Percentiles rank a stretch among this genome's conserved stretches.
Conservation (phyloP, 2,797 vertebrate genomes). For the Crocodylus rhombifer region DNA sequence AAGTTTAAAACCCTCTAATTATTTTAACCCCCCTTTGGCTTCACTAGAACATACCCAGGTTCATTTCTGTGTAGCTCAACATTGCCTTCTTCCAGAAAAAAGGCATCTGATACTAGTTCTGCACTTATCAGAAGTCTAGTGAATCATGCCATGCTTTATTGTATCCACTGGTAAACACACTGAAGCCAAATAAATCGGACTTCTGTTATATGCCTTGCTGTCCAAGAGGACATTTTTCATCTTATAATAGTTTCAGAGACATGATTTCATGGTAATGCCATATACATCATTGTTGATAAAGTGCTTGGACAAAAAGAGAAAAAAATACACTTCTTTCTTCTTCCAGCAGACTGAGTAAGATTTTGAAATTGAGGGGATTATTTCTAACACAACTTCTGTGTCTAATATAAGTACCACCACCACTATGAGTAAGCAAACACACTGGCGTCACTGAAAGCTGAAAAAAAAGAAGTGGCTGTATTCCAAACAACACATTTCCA, state of each 20-base stretch:
- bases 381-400: background rate
- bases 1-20: background rate
- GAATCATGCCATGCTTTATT: background rate
- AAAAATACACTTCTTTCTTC: background rate
- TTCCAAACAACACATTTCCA: slow-evolving; percentile 57
- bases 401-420: background rate
- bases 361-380: background rate
- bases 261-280: background rate
- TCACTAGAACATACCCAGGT: background rate
- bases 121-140: background rate
- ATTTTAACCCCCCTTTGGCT: background rate
- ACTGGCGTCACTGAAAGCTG: background rate
- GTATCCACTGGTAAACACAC: background rate
- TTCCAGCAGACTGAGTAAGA: background rate
- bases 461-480: background rate
- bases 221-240: background rate
- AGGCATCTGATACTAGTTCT: background rate
- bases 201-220: background rate
- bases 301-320: background rate
- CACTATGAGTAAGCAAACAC: slow-evolving; percentile 6
- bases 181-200: background rate
- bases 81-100: background rate
- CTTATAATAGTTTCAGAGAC: too few species aligned
- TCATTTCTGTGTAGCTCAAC: background rate
- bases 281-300: background rate